Evolutionary conservation across 1,140 invertebrate species (phyloP), one percentile per base, ranked within the genome.

Genomic region (Drosophila ogumai): DNA sequence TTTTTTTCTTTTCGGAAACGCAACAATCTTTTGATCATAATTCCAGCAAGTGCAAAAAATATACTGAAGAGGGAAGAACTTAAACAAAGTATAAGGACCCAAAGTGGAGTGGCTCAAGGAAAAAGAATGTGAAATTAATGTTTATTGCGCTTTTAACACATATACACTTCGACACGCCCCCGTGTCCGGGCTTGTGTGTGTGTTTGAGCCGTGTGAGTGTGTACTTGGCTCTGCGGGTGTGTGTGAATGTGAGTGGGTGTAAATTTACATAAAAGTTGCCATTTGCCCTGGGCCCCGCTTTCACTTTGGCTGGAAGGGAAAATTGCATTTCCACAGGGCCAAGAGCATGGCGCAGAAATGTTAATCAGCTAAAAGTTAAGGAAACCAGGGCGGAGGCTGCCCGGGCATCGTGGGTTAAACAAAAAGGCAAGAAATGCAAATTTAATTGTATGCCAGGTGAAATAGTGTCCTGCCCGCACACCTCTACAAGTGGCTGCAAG

Each of bases 81-180:
- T 43, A 68, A 76, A 63, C 47, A 63, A 56, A 57, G 50, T 57
- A 54, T 69, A 71, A 69, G 67, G 47, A 69, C 41, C 15, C 25
- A 40, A 56, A 57, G 46, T 44, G 50, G 65, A 60, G 56, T 66
- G 61, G 63, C 57, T 57, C 28, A 69, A 59, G 56, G 43, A 63
- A 71, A 76, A 60, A 59, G 75, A 72, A 85, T 65, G 66, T 55
- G 81, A 90, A 90, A 90, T 90, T 90, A 90, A 85, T 90, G 86
- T 90, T 85, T 81, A 90, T 90, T 85, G 86, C 81, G 78, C 85
- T 85, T 79, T 90, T 90, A 90, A 81, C 85, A 85, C 86, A 88
- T 90, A 85, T 58, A 88, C 84, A 90, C 81, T 75, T 90, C 73
- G 73, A 50, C 73, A 81, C 66, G 46, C 55, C 55, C 55, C 47